Conservation (phyloP, 2,888 invertebrate genomes). For the Xestoiulus laeticollis region DNA sequence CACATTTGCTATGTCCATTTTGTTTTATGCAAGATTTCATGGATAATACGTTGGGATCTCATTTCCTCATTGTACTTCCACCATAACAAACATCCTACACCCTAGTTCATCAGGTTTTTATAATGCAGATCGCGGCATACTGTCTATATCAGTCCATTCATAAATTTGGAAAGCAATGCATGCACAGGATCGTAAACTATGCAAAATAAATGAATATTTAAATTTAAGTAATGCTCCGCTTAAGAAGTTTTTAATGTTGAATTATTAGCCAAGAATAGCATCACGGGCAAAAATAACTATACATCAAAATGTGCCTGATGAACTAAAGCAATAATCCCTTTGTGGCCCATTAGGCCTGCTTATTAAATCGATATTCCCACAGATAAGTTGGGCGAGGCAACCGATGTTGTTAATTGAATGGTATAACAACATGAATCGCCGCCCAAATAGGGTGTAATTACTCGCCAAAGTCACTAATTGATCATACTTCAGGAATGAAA, state of each 20-base stretch:
- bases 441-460: constrained; percentile 19
- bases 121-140: neutral
- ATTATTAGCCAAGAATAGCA: neutral
- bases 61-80: too few relatives aligned
- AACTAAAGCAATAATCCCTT: neutral
- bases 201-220: neutral
- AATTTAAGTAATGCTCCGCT: constrained; percentile 10
- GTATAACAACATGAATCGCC: constrained; percentile 20
- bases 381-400: neutral
- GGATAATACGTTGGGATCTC: too few relatives aligned
- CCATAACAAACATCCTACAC: too few relatives aligned
- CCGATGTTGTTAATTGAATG: constrained; percentile 21
- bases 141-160: neutral
- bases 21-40: too few relatives aligned
- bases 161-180: neutral
- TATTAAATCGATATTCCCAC: constrained; percentile 21
- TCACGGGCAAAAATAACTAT: neutral
- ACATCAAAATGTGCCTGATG: neutral
- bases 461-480: constrained; percentile 10
- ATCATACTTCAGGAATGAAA: neutral
- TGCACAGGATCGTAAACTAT: neutral
- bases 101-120: neutral
- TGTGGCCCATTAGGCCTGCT: constrained; percentile 17
- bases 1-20: too few relatives aligned
- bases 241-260: neutral